Evolutionary conservation across 2,797 vertebrate genomes (phyloP), one percentile per base, ranked within the genome.

Genomic region (Coluber constrictor): DNA sequence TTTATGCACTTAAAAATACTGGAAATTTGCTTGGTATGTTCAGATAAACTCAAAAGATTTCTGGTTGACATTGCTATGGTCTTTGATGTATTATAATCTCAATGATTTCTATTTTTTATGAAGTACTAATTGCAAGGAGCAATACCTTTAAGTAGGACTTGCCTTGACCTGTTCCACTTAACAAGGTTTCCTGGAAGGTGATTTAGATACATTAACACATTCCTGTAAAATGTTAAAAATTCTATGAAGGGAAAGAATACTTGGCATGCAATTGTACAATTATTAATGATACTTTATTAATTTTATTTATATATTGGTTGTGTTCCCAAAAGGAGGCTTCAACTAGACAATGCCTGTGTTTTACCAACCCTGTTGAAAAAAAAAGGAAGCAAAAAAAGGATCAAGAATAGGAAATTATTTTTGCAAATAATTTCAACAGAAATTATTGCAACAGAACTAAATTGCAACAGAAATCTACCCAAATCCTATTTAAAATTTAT

Each of bases 21-120:
- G 83, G 3, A 93, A 95, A 93, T 79, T 95, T 95, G 87, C 88
- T 96, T 96, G 91, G 8, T 90, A 94, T 87, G 87, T 92, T 97
- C 96, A 96, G 94, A 96, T 96, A 96, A 92, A 43, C 93, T 89
- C 2, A 90, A 94, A 93, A 91, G 92, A 95, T 96, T 94, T 94
- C 93, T 95, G 95, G 51, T 10, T 88, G 57, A n/a, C 54, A 61
- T 9, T 43, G 23, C 29, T 56, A 90, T 57, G 91, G 27, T 57
- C 94, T 97, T 96, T 97, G 96, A 97, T 93, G 95, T 96, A 93
- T 92, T 90, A 87, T 95, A 96, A 96, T 96, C 94, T 79, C 90
- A 27, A 89, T 93, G 79, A 92, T 86, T 92, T 94, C 88, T 29
- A 88, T 94, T 94, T 95, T 92, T 95, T 59, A 95, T 96, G 94